Percentiles rank a stretch among this genome's conserved stretches.
phyloP scores from a whole-genome alignment of 2,888 invertebrate species.

The Cylindroiulus punctatus region DNA sequence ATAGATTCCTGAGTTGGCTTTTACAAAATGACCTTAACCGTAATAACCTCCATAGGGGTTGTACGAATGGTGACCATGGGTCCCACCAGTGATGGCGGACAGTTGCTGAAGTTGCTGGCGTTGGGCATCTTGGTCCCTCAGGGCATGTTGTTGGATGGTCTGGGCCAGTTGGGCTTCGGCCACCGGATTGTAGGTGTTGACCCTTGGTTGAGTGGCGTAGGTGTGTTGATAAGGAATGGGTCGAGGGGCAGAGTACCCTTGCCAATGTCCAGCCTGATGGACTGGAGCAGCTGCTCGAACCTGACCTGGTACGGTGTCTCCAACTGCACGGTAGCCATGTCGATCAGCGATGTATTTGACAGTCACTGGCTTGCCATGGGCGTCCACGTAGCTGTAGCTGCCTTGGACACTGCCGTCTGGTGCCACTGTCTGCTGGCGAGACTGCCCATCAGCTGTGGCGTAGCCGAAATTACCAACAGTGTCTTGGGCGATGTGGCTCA shows the following conservation, averaged over 20 bases:
- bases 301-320: slow-evolving; percentile 49
- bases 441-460: slow-evolving; percentile 56
- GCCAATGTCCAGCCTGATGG: slow-evolving; percentile 8
- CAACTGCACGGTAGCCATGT: slow-evolving; percentile 51
- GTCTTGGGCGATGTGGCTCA: slow-evolving; percentile 51
- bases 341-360: slow-evolving; percentile 56
- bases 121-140: slow-evolving; percentile 45
- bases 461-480: slow-evolving; percentile 52
- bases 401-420: slow-evolving; percentile 55
- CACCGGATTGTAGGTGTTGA: slow-evolving; percentile 51
- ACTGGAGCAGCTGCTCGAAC: neutral
- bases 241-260: neutral
- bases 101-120: slow-evolving; percentile 48
- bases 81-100: slow-evolving; percentile 45
- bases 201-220: slow-evolving; percentile 25
- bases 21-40: slow-evolving; percentile 6
- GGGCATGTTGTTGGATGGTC: slow-evolving; percentile 35
- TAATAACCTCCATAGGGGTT: slow-evolving; percentile 15
- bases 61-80: slow-evolving; percentile 40
- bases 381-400: slow-evolving; percentile 55
- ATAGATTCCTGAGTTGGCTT: slow-evolving; percentile 27
- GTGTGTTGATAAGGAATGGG: neutral
- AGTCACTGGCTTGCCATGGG: slow-evolving; percentile 49
- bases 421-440: slow-evolving; percentile 48
- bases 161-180: slow-evolving; percentile 51